Conservation (phyloP, 2,888 invertebrate species). For the Nipponacmea schrenckii region DNA sequence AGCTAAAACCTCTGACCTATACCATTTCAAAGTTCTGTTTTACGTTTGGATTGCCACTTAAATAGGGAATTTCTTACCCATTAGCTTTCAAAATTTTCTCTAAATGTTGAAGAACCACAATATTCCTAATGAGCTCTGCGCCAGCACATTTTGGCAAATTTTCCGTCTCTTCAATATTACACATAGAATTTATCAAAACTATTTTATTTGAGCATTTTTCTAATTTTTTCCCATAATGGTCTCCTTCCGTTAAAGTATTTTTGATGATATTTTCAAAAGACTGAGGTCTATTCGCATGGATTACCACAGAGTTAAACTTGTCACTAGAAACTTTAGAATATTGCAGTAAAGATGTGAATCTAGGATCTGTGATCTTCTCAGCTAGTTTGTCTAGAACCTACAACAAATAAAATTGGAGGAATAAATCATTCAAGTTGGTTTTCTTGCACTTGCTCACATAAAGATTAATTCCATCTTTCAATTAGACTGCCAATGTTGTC, state of each 20-base stretch:
- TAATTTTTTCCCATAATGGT: conserved; percentile 14
- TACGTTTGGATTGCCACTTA: too few species aligned
- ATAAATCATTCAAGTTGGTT: too few species aligned
- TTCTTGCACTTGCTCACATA: too few species aligned
- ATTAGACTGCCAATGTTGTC: too few species aligned
- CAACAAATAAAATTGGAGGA: too few species aligned
- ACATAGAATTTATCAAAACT: conserved; percentile 18
- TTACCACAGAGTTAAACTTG: conserved; percentile 17
- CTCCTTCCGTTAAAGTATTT: conserved; percentile 12
- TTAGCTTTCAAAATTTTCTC: conserved; percentile 29
- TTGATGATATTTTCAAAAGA: conserved; percentile 21
- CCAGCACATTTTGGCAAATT: not conserved
- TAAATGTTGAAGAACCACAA: conserved; percentile 34
- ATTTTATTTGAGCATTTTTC: not conserved
- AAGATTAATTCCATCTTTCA: too few species aligned
- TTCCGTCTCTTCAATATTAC: not conserved
- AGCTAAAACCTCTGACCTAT: too few species aligned
- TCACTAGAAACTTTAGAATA: not conserved
- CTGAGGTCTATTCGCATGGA: conserved; percentile 17
- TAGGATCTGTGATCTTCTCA: too few species aligned
- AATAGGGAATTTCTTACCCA: conserved; percentile 33
- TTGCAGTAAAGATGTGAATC: too few species aligned
- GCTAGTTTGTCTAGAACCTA: too few species aligned
- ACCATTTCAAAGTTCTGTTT: too few species aligned
- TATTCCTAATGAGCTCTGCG: conserved; percentile 17